Percentiles rank a stretch among this genome's conserved stretches.
These are phyloP conservation scores for Ptychobarbus kaznakovi DNA, from an alignment of 2,797 vertebrate genomes.

Conservation along the genomic window DNA sequence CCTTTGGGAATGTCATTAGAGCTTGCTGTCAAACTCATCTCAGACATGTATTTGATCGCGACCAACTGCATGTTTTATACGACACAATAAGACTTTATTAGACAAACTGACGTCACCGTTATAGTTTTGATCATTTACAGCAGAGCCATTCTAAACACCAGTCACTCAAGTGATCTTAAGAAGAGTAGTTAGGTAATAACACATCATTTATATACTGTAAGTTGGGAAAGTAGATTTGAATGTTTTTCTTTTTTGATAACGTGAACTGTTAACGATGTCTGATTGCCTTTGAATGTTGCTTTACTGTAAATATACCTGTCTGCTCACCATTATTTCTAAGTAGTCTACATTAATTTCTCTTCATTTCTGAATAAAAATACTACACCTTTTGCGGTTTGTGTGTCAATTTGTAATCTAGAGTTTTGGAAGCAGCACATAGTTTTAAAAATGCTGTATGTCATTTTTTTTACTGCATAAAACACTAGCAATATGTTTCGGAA, in stretches of 20 bases:
- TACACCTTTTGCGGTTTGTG: constrained; percentile 39
- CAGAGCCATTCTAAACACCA: neutral
- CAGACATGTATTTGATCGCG: neutral
- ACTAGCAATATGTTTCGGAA: neutral
- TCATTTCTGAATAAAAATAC: constrained; percentile 67
- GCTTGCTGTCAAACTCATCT: constrained; percentile 16
- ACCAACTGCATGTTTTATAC: constrained; percentile 40
- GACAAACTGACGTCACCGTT: neutral
- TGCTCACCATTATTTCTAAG: constrained; percentile 63
- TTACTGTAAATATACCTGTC: constrained; percentile 59
- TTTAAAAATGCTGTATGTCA: neutral
- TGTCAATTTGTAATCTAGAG: neutral
- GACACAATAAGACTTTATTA: constrained; percentile 11
- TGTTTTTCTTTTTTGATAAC: neutral
- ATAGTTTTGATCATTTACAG: constrained; percentile 25
- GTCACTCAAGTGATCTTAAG: constrained; percentile 23
- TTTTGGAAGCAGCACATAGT: neutral
- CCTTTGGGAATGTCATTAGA: constrained; percentile 26
- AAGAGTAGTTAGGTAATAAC: constrained; percentile 20
- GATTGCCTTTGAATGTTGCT: constrained; percentile 69
- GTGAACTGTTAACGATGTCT: constrained; percentile 32
- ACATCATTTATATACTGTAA: constrained; percentile 40
- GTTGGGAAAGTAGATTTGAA: neutral
- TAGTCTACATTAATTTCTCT: constrained; percentile 62
- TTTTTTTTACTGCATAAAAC: neutral